Conservation (phyloP, 2,797 vertebrate genomes). For the Lophius americanus region DNA sequence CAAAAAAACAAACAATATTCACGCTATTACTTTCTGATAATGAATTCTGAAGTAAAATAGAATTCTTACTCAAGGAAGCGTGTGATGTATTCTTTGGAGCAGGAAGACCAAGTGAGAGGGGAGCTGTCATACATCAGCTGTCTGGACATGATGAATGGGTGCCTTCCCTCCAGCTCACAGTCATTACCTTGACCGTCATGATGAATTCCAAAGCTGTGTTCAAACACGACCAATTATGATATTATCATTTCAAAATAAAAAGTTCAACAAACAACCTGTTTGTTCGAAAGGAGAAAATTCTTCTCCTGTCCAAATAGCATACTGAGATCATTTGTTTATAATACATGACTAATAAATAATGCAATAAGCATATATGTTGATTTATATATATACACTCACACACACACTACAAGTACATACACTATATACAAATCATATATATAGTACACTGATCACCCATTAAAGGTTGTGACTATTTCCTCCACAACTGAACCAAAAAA, state of each 20-base stretch:
- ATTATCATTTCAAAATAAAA: not conserved
- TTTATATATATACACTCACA: no score
- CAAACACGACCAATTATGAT: conserved; percentile 24
- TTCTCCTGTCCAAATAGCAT: not conserved
- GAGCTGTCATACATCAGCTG: conserved; percentile 95
- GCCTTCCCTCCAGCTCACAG: conserved; percentile 88
- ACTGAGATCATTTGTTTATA: not conserved
- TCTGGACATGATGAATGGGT: conserved; percentile 94
- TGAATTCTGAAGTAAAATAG: not conserved
- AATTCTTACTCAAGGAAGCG: conserved; percentile 94
- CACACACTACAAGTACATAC: no score
- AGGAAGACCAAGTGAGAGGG: conserved; percentile 94
- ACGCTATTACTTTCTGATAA: not conserved
- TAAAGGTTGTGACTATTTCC: not conserved
- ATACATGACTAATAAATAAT: not conserved
- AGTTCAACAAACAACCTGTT: not conserved
- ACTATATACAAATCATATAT: no score
- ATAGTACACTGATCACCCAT: no score
- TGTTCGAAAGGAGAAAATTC: not conserved
- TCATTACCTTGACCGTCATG: conserved; percentile 97
- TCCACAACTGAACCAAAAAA: not conserved
- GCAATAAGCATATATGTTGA: no score
- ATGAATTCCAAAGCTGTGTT: conserved; percentile 92
- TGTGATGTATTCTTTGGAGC: conserved; percentile 98
- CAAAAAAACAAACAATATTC: not conserved